Evolutionary conservation across 2,113 vertebrate genomes (phyloP).

Genomic region (Rhombomys opimus): DNA sequence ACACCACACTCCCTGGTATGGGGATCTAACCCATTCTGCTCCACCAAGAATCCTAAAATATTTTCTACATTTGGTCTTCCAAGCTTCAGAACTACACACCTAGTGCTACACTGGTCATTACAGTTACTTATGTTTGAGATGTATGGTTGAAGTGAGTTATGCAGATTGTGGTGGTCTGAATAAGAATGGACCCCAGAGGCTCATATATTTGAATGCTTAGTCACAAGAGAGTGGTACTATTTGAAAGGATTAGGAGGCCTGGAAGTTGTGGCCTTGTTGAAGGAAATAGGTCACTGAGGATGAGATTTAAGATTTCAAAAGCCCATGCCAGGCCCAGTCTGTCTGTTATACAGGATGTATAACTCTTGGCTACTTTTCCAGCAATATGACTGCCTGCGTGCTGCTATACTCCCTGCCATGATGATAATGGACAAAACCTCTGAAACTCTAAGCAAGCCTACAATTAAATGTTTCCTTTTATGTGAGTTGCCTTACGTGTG

Average conservation of each 20-base stretch:
- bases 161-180: background rate
- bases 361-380: background rate
- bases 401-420: background rate
- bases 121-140: background rate
- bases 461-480: too few species aligned
- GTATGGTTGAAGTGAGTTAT: background rate
- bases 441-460: too few species aligned
- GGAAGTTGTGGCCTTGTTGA: background rate
- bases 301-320: too few species aligned
- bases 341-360: background rate
- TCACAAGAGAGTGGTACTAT: background rate
- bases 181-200: too few species aligned
- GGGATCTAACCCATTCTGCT: too few species aligned
- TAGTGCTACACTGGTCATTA: background rate
- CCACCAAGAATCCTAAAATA: too few species aligned
- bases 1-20: too few species aligned
- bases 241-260: background rate
- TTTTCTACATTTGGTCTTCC: too few species aligned
- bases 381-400: background rate
- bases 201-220: too few species aligned
- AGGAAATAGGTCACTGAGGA: background rate
- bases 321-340: too few species aligned
- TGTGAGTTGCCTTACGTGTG: too few species aligned
- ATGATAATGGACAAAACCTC: too few species aligned
- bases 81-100: background rate